Conservation (phyloP, 1,140 invertebrate genomes). For the Anoplolepis gracilipes region DNA sequence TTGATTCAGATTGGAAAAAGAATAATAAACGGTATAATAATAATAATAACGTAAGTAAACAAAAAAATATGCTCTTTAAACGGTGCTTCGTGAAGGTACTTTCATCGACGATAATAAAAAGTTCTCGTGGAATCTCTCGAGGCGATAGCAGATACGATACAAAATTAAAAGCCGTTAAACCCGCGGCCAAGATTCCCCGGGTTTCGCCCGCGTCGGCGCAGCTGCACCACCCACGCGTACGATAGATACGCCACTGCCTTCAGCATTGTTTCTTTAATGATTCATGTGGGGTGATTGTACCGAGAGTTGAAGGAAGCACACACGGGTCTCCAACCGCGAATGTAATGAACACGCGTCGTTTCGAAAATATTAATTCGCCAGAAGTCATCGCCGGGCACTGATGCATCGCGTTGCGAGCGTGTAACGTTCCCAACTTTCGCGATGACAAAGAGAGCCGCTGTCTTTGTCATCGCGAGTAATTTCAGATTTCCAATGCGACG, state of each 20-base stretch:
- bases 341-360: constrained; percentile 71
- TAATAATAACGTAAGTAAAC: too few species aligned
- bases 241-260: constrained; percentile 77
- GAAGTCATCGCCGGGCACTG: constrained; percentile 53
- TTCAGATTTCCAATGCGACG: too few species aligned
- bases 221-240: constrained; percentile 75
- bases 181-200: constrained; percentile 70
- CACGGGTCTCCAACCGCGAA: constrained; percentile 71
- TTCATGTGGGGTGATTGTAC: constrained; percentile 77
- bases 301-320: constrained; percentile 70
- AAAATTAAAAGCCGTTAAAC: constrained; percentile 57
- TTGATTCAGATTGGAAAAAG: too few species aligned
- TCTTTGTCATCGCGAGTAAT: too few species aligned
- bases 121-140: not conserved
- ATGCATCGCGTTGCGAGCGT: constrained; percentile 18
- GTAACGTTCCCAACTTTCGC: not conserved
- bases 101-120: not conserved
- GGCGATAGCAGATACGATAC: constrained; percentile 22
- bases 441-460: too few species aligned
- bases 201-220: constrained; percentile 64
- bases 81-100: too few species aligned
- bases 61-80: too few species aligned
- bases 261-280: constrained; percentile 78
- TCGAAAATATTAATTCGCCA: constrained; percentile 74
- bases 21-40: too few species aligned